Evolutionary conservation across 35 echinoderm and acorn worm genomes (phyloP).

Genomic region (Nesometra sesokonis): DNA sequence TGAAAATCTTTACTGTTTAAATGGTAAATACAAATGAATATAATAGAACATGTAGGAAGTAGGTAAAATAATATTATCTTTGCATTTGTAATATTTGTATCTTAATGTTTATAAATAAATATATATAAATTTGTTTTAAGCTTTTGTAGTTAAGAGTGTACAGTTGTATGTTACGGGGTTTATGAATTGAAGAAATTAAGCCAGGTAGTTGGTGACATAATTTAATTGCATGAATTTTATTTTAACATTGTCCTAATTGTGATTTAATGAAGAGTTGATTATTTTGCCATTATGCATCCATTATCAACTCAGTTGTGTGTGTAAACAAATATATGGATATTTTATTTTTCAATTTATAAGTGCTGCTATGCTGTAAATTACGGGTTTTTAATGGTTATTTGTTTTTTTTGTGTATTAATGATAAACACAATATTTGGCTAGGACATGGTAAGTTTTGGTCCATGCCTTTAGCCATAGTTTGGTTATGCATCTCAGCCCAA

Average conservation of each 20-base stretch:
- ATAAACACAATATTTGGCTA: no score
- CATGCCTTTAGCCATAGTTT: no score
- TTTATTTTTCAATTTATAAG: not conserved
- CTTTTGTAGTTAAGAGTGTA: not conserved
- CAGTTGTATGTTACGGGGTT: not conserved
- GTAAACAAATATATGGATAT: not conserved
- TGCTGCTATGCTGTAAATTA: not conserved
- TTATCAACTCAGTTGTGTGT: not conserved
- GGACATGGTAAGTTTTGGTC: no score
- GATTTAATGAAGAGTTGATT: no score
- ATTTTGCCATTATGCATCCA: no score
- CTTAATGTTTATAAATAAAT: not conserved
- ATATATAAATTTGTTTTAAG: constrained; percentile 1
- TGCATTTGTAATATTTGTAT: not conserved
- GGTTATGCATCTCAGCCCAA: no score
- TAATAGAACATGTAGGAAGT: not conserved
- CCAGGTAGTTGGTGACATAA: not conserved
- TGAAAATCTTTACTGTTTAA: no score
- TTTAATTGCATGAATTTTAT: not conserved
- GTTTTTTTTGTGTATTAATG: no score
- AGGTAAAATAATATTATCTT: not conserved
- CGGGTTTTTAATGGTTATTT: not conserved
- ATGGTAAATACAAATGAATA: not conserved
- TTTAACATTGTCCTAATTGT: no score
- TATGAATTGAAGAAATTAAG: no score